Evolutionary conservation across 2,113 vertebrate genomes (phyloP).

Genomic region (Echinops telfairi): DNA sequence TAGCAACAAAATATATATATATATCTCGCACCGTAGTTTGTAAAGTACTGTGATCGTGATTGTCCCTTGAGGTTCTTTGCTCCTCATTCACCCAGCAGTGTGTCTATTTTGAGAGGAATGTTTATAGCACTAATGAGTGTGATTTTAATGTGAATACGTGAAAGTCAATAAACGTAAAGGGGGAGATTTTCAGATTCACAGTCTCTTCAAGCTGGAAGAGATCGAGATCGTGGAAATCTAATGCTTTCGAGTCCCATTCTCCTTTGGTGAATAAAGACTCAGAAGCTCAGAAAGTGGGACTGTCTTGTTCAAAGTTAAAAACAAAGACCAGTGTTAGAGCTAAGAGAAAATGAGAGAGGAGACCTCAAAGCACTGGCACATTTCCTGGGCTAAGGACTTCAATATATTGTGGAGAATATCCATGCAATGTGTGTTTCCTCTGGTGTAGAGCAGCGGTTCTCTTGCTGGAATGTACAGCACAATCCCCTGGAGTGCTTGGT

Average conservation of each 20-base stretch:
- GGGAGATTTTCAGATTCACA: neutral
- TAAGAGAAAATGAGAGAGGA: neutral
- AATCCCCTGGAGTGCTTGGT: neutral
- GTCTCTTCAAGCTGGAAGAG: neutral
- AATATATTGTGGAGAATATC: neutral
- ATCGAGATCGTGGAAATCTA: neutral
- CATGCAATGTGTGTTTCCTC: neutral
- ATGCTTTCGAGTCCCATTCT: neutral
- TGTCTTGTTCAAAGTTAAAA: neutral
- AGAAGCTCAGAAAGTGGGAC: neutral
- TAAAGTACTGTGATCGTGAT: neutral
- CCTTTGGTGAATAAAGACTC: neutral
- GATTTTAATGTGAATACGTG: neutral
- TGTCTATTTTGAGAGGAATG: neutral
- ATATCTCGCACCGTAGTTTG: neutral
- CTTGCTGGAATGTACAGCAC: neutral
- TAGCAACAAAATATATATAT: too few species aligned
- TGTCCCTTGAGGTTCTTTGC: neutral
- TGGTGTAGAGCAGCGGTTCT: neutral
- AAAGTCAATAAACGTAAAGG: neutral
- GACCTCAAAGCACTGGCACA: accelerated
- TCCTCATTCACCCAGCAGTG: neutral
- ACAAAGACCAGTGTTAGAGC: neutral
- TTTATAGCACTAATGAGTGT: neutral
- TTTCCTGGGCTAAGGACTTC: neutral